Evolutionary conservation across 2,888 invertebrate genomes (phyloP).

Genomic region (Ctena decussata): DNA sequence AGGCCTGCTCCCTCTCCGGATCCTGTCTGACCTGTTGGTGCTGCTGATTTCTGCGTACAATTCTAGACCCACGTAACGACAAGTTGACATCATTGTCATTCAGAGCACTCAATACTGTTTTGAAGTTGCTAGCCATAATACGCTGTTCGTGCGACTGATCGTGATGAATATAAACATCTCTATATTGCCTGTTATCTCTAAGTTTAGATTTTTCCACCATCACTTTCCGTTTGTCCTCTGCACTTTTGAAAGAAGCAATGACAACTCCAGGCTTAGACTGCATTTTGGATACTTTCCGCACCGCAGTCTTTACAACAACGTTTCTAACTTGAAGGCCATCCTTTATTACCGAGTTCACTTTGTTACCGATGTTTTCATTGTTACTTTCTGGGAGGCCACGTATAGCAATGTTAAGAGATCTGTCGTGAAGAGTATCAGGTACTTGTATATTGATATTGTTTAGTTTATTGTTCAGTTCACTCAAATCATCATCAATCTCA

Average conservation of each 20-base stretch:
- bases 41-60: neutral
- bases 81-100: neutral
- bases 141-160: neutral
- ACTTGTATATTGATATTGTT: neutral
- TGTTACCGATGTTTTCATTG: neutral
- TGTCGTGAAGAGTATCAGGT: neutral
- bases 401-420: slow-evolving; percentile 1
- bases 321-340: neutral
- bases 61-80: neutral
- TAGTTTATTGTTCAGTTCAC: slow-evolving; percentile 9
- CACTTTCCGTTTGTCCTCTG: neutral
- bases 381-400: slow-evolving; percentile 9
- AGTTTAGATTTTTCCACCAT: neutral
- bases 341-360: neutral
- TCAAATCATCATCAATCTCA: slow-evolving; percentile 17
- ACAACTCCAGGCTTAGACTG: neutral
- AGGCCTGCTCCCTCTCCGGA: too few species aligned
- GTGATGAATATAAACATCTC: neutral
- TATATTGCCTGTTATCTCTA: neutral
- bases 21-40: neutral
- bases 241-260: neutral
- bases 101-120: neutral
- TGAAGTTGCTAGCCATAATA: neutral
- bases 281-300: neutral
- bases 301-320: neutral